Percentiles rank a stretch among this genome's conserved stretches.
These are phyloP conservation scores for Sternarchorhynchus goeldii DNA, from an alignment of 2,797 vertebrate species.

Conservation along the genomic window DNA sequence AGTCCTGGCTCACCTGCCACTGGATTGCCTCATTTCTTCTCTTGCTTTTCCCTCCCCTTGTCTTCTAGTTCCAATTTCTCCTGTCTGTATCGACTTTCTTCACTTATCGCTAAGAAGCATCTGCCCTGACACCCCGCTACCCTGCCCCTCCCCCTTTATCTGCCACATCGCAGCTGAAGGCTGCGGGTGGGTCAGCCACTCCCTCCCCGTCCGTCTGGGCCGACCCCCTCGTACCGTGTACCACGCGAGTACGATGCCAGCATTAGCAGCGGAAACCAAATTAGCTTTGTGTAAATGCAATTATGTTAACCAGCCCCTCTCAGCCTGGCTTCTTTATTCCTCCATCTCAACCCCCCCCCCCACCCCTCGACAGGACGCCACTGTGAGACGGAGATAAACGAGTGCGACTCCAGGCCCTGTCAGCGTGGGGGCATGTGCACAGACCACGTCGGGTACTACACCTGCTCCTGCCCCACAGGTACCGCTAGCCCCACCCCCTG, in stretches of 20 bases:
- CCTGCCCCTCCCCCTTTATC: not conserved
- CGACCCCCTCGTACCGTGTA: not conserved
- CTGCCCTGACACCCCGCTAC: not conserved
- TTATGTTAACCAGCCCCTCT: too few species aligned
- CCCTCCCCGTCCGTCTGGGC: slow-evolving; percentile 3
- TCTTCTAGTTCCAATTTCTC: not conserved
- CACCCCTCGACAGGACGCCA: slow-evolving; percentile 66
- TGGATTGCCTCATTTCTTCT: not conserved
- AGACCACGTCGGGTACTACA: slow-evolving; percentile 69
- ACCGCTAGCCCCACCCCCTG: slow-evolving; percentile 49
- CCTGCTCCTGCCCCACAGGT: slow-evolving; percentile 81
- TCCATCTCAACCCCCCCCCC: slow-evolving; percentile 21
- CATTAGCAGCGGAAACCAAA: not conserved
- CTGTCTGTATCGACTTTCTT: not conserved
- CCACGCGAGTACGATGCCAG: too few species aligned
- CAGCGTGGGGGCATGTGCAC: slow-evolving; percentile 77
- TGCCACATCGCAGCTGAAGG: not conserved
- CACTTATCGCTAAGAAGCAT: not conserved
- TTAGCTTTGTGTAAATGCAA: slow-evolving; percentile 18
- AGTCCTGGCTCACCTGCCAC: too few species aligned
- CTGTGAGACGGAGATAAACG: slow-evolving; percentile 75
- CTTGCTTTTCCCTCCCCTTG: not conserved
- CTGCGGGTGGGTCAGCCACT: not conserved
- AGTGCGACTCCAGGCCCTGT: slow-evolving; percentile 76
- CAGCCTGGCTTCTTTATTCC: not conserved